These are phyloP conservation scores for Platichthys flesus DNA, from an alignment of 2,113 vertebrate species.

Conservation along the genomic window DNA sequence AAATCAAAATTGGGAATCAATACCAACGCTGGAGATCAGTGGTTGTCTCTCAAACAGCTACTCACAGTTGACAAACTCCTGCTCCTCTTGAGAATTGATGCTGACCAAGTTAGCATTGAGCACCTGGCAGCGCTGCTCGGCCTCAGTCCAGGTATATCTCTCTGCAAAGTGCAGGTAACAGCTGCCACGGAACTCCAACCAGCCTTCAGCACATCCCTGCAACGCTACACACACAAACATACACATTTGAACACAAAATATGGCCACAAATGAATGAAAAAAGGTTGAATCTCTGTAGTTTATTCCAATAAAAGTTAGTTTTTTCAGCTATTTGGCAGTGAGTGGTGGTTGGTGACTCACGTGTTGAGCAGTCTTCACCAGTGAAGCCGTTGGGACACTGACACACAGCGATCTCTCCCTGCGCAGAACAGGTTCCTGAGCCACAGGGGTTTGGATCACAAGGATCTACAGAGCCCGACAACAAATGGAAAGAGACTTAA, in stretches of 20 bases:
- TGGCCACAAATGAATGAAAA: background rate
- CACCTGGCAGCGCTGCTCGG: constrained; percentile 88
- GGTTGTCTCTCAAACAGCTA: constrained; percentile 39
- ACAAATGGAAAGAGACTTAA: constrained; percentile 4
- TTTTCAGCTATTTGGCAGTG: background rate
- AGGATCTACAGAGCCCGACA: constrained; percentile 45
- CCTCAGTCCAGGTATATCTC: constrained; percentile 90
- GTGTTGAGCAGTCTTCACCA: constrained; percentile 56
- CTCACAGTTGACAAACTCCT: constrained; percentile 95
- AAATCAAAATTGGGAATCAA: too few relatives aligned
- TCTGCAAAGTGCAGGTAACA: constrained; percentile 92
- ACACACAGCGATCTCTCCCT: constrained; percentile 51
- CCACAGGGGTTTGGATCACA: constrained; percentile 73
- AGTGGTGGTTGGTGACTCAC: constrained; percentile 55
- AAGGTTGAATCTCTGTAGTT: background rate
- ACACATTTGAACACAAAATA: constrained; percentile 10
- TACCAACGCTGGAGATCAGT: background rate
- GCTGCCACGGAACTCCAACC: constrained; percentile 92
- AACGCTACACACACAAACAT: constrained; percentile 74
- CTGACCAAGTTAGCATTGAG: constrained; percentile 93
- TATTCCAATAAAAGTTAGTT: background rate
- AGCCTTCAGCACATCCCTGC: constrained; percentile 88
- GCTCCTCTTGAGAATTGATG: constrained; percentile 90
- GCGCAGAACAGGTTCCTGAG: constrained; percentile 72
- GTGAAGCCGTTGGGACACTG: constrained; percentile 68